These are phyloP conservation scores for Phaethon lepturus DNA, from an alignment of 2,113 vertebrate species.

Conservation along the genomic window DNA sequence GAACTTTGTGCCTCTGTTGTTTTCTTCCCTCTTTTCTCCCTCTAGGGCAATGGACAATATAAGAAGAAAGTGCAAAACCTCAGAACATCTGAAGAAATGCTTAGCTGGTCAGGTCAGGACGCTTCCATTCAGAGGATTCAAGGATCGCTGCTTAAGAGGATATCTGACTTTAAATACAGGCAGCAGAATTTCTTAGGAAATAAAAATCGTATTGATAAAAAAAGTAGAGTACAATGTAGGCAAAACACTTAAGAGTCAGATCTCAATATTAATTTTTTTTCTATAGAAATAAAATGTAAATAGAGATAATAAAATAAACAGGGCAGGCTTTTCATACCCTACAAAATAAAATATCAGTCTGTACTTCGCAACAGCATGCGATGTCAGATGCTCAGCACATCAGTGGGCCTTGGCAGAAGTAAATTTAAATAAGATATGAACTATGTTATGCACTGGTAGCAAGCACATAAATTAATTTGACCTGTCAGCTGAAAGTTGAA, in stretches of 20 bases:
- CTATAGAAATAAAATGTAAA: not conserved
- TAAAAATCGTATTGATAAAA: not conserved
- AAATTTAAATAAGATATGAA: constrained; percentile 78
- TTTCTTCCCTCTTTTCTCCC: not conserved
- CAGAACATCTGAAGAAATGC: not conserved
- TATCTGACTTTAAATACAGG: not conserved
- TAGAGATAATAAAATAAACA: constrained; percentile 18
- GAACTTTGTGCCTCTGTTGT: not conserved
- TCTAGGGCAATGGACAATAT: not conserved
- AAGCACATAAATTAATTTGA: constrained; percentile 59
- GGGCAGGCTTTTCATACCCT: not conserved
- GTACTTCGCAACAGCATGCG: constrained; percentile 58
- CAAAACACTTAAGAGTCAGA: not conserved
- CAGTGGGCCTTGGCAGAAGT: constrained; percentile 37
- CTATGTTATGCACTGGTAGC: constrained; percentile 34
- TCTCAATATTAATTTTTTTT: not conserved
- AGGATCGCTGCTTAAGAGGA: not conserved
- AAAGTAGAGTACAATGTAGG: not conserved
- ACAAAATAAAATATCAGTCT: constrained; percentile 46
- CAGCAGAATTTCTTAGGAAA: not conserved
- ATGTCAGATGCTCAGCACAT: constrained; percentile 54
- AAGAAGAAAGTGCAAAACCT: not conserved
- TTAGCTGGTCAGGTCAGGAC: not conserved
- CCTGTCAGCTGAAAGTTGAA: constrained; percentile 56
- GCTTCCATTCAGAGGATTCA: not conserved